phyloP scores from a whole-genome alignment of 2,113 vertebrate species.

The Aegotheles bennettii region DNA sequence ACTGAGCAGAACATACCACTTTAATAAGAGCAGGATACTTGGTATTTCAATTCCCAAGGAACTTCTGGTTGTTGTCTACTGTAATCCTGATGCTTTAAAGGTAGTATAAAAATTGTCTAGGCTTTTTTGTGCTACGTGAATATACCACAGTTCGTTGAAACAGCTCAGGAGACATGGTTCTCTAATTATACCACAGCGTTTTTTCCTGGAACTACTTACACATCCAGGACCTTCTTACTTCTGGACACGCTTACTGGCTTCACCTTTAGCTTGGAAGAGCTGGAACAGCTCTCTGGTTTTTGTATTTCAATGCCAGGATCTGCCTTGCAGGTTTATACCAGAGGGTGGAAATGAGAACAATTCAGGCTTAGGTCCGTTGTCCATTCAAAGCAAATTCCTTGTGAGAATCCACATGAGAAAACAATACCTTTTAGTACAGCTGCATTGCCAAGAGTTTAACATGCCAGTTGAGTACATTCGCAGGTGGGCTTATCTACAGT shows the following conservation, averaged over 20 bases:
- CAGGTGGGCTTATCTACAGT: not conserved
- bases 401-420: not conserved
- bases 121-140: not conserved
- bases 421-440: not conserved
- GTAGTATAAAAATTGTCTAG: not conserved
- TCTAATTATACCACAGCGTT: not conserved
- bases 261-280: not conserved
- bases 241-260: not conserved
- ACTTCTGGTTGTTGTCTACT: not conserved
- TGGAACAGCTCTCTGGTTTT: not conserved
- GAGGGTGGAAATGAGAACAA: not conserved
- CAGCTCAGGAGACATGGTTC: not conserved
- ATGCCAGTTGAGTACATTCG: not conserved
- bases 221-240: not conserved
- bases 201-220: not conserved
- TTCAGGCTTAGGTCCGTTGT: not conserved
- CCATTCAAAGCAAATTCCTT: not conserved
- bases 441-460: not conserved
- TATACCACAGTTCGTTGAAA: not conserved
- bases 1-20: not conserved
- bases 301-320: not conserved
- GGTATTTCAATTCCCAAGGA: not conserved
- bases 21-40: not conserved
- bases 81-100: not conserved
- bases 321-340: not conserved